Evolutionary conservation across 2,888 invertebrate species (phyloP).

Genomic region (Leptopilina drosophilae): DNA sequence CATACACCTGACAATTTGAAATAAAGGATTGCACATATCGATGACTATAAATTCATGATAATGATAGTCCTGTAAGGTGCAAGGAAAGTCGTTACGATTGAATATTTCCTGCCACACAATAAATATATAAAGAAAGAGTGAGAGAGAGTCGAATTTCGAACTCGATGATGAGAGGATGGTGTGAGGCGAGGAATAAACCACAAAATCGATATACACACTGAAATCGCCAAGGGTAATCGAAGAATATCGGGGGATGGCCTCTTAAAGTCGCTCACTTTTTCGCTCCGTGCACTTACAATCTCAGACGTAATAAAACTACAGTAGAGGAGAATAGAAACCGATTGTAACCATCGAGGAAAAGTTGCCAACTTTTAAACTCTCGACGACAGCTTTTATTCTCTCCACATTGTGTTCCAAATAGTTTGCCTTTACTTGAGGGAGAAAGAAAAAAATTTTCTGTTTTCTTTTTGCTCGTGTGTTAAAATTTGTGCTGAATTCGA

Average conservation of each 20-base stretch:
- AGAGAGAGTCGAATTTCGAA: constrained; percentile 21
- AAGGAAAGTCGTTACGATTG: constrained; percentile 33
- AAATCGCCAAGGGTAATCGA: constrained; percentile 63
- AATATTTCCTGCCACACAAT: constrained; percentile 27
- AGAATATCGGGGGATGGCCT: constrained; percentile 63
- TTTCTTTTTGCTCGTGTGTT: too few species aligned
- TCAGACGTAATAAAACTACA: constrained; percentile 75
- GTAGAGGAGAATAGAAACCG: constrained; percentile 58
- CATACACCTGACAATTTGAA: constrained; percentile 6
- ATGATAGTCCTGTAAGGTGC: constrained; percentile 20
- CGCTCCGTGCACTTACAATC: constrained; percentile 67
- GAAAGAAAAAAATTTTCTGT: too few species aligned
- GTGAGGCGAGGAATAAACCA: constrained; percentile 48
- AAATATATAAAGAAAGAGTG: background rate
- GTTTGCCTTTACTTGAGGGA: too few species aligned
- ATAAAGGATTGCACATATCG: background rate
- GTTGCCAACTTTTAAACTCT: constrained; percentile 52
- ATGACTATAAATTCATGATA: constrained; percentile 14
- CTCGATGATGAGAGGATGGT: constrained; percentile 6
- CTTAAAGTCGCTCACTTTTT: constrained; percentile 62
- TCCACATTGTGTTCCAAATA: background rate
- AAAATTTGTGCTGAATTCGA: too few species aligned
- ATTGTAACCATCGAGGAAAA: constrained; percentile 71
- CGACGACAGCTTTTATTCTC: background rate
- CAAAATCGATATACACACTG: constrained; percentile 49